Conservation (phyloP, 1,140 invertebrate species). For the Brachionus koreanus region DNA sequence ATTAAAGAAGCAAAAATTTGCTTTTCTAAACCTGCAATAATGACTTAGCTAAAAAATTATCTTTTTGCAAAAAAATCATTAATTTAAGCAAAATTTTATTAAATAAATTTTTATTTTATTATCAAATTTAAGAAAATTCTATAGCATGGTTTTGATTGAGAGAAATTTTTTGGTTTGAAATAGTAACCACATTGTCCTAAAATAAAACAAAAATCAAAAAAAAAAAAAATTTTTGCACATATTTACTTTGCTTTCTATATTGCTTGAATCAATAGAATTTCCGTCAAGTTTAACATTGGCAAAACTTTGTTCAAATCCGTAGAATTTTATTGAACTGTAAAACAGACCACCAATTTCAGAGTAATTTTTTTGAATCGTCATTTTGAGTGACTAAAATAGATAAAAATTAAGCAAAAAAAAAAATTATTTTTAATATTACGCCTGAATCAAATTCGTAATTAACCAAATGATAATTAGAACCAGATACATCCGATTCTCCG, state of each 20-base stretch:
- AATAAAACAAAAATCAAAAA: not conserved
- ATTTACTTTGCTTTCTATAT: not conserved
- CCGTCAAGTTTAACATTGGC: not conserved
- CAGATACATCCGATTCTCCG: constrained; percentile 25
- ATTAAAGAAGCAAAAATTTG: not conserved
- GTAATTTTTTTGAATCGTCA: not conserved
- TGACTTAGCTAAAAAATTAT: not conserved
- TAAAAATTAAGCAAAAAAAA: not conserved
- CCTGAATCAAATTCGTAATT: not conserved
- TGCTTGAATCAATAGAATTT: not conserved
- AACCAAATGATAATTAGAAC: not conserved
- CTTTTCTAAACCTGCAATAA: not conserved
- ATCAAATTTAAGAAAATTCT: not conserved
- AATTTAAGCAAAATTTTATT: not conserved
- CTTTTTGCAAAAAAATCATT: not conserved
- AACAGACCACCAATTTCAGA: not conserved
- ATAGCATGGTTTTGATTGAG: not conserved
- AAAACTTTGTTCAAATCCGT: not conserved
- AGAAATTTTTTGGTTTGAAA: not conserved
- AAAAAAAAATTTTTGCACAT: not conserved
- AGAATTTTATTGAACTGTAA: not conserved
- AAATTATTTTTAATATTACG: not conserved
- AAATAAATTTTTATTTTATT: not conserved
- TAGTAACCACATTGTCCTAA: not conserved
- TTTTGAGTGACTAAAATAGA: not conserved